Evolutionary conservation across 1,140 invertebrate genomes (phyloP).

Genomic region (Hyposmocoma kahamanoa): DNA sequence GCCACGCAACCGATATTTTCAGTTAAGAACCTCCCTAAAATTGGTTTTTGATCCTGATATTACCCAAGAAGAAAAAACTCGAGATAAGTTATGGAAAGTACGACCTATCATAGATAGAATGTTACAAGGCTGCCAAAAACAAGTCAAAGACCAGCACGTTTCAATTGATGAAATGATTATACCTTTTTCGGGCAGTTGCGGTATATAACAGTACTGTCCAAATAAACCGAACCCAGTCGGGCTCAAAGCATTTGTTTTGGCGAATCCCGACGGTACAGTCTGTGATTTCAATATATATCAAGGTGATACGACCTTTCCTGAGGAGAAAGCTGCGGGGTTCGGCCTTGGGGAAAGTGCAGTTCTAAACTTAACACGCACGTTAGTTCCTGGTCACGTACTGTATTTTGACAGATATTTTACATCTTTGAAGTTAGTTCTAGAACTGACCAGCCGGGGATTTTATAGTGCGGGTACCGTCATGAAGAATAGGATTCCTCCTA

Average conservation of each 20-base stretch:
- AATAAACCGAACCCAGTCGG: conserved; percentile 1
- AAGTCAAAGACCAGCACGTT: background rate
- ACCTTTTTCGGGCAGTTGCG: background rate
- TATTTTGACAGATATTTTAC: conserved; percentile 6
- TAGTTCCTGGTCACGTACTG: conserved; percentile 1
- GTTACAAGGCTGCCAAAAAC: background rate
- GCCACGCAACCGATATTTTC: background rate
- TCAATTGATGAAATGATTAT: conserved; percentile 5
- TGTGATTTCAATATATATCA: conserved; percentile 2
- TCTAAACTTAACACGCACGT: background rate
- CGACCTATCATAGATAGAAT: background rate
- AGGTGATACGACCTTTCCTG: conserved; percentile 1
- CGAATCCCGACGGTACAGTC: background rate
- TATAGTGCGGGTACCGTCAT: background rate
- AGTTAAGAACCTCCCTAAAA: background rate
- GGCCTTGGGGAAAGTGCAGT: background rate
- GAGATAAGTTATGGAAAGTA: conserved; percentile 2
- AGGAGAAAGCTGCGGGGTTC: background rate
- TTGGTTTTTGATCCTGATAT: conserved; percentile 3
- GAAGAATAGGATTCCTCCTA: conserved; percentile 1
- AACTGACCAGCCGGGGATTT: background rate
- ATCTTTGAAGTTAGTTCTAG: background rate
- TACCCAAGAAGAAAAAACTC: background rate
- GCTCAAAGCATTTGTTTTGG: conserved; percentile 4
- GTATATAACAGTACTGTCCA: background rate